Evolutionary conservation across 2,888 invertebrate species (phyloP).

Genomic region (Archips xylosteana): DNA sequence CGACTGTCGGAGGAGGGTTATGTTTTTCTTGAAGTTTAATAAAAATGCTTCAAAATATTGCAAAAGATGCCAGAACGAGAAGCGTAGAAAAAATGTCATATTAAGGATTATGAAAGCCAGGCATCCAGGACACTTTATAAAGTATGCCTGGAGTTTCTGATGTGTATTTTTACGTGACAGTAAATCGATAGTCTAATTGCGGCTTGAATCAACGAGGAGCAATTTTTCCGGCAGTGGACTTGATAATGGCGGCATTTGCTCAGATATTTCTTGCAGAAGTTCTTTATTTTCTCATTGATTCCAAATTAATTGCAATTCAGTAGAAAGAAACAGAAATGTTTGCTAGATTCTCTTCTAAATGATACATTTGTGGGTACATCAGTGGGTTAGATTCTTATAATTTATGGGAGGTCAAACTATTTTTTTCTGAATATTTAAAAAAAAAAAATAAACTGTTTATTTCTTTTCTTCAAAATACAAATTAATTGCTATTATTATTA

Average conservation of each 20-base stretch:
- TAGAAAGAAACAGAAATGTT: neutral
- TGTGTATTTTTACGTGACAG: conserved; percentile 34
- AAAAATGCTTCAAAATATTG: neutral
- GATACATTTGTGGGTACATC: too few relatives aligned
- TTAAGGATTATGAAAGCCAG: conserved; percentile 24
- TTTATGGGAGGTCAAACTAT: too few relatives aligned
- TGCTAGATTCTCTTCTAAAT: too few relatives aligned
- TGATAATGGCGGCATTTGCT: conserved; percentile 20
- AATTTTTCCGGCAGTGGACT: conserved; percentile 20
- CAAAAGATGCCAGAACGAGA: conserved; percentile 11
- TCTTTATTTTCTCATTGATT: conserved; percentile 6
- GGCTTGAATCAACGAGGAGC: conserved; percentile 21
- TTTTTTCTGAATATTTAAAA: too few relatives aligned
- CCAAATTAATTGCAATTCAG: neutral
- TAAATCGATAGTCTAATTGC: conserved; percentile 36
- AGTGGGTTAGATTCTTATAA: too few relatives aligned
- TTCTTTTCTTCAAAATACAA: too few relatives aligned
- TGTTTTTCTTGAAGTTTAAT: too few relatives aligned
- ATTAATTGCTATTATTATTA: too few relatives aligned
- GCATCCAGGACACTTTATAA: conserved; percentile 17
- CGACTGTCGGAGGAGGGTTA: too few relatives aligned
- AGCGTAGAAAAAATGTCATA: conserved; percentile 18
- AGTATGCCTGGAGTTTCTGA: conserved; percentile 14
- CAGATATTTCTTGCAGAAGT: conserved; percentile 17
- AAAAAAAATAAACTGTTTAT: neutral